Evolutionary conservation across 2,888 invertebrate species (phyloP), one percentile per base, ranked within the genome.

Genomic region (Amphipyra berbera): DNA sequence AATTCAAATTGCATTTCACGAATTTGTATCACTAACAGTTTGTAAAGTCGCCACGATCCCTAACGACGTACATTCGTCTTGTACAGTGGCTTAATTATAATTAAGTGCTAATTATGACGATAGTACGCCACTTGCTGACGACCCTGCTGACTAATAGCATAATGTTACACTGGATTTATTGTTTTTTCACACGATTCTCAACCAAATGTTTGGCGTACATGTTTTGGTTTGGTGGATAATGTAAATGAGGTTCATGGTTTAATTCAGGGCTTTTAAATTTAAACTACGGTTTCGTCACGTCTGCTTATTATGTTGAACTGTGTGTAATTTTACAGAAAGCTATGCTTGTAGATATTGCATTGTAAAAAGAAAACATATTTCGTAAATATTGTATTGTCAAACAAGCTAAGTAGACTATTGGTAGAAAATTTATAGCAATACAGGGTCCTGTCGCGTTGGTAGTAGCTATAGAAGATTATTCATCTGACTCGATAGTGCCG

Each of bases 61-160:
- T 75, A 67, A 87, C 82, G 81, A 77, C 71, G 62, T 44, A 68
- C 86, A 87, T 88, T 87, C 78, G 79, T 88, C 85, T 86, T 79
- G 75, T 73, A 80, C 82, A 75, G 75, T 74, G 64, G 76, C 82
- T 83, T 86, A 84, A 87, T 87, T 87, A 83, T 86, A 87, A 89
- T 88, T 83, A 86, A 82, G 83, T 86, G 89, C 77, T 89, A 87
- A 89, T 88, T 86, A 88, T 81, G 75, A 76, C 73, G 79, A 78
- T 79, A 76, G 68, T 77, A 76, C 75, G 70, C 77, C 77, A 79
- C 75, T 78, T 74, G 68, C 76, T 72, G 73, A 73, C 69, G 71
- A 76, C 70, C 73, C 61, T 60, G 59, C 66, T 83, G 75, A 84
- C 64, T 75, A 79, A 81, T 76, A 42, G 59, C 65, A 38, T 75